phyloP scores from a whole-genome alignment of 2,797 vertebrate species.

The Synaphobranchus kaupii region DNA sequence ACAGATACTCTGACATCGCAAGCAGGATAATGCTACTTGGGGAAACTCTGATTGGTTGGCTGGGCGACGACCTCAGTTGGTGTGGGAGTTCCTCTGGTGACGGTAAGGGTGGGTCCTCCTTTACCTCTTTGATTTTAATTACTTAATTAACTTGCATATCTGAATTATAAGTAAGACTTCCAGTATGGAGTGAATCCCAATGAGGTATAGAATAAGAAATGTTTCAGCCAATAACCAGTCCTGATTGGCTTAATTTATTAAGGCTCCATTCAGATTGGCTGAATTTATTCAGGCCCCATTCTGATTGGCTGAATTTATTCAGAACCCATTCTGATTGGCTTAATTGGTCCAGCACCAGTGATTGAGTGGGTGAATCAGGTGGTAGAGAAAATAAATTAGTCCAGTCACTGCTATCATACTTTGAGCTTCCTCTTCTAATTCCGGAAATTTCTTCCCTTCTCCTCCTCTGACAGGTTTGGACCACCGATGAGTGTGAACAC shows the following conservation, averaged over 20 bases:
- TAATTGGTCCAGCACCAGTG: not conserved
- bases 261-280: not conserved
- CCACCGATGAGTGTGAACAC: constrained; percentile 64
- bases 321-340: not conserved
- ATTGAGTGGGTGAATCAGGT: not conserved
- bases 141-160: not conserved
- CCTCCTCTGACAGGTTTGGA: constrained; percentile 56
- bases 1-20: constrained; percentile 54
- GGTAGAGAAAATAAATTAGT: not conserved
- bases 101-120: constrained; percentile 59
- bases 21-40: constrained; percentile 60
- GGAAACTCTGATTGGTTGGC: constrained; percentile 61
- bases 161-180: not conserved
- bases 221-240: not conserved
- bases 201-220: not conserved
- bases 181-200: not conserved
- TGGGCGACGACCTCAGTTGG: constrained; percentile 67
- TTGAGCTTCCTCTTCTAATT: not conserved
- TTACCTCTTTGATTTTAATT: not conserved
- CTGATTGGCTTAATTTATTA: not conserved
- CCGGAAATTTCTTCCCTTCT: not conserved
- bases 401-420: not conserved
- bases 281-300: not conserved
- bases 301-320: not conserved
- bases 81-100: constrained; percentile 59